Evolutionary conservation across 2,888 invertebrate genomes (phyloP).

Genomic region (Yponomeuta sedellus): DNA sequence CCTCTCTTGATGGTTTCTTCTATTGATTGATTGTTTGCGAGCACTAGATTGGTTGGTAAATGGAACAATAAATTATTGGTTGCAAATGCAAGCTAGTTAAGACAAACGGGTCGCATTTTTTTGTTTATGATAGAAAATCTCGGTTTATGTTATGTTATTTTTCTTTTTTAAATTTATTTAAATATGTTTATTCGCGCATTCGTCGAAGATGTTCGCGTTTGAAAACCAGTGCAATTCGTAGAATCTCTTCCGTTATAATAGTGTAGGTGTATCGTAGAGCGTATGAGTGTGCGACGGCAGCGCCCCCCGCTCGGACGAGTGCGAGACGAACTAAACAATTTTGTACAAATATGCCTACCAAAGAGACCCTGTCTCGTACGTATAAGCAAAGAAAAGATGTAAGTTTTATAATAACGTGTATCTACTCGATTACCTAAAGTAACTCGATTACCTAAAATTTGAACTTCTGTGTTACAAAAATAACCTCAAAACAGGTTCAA

Average conservation of each 20-base stretch:
- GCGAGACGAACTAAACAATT: conserved; percentile 64
- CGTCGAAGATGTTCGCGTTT: conserved; percentile 70
- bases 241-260: conserved; percentile 75
- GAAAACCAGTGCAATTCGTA: conserved; percentile 77
- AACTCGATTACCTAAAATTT: conserved; percentile 25
- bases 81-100: conserved; percentile 26
- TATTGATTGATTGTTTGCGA: background rate
- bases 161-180: conserved; percentile 63
- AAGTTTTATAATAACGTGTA: conserved; percentile 60
- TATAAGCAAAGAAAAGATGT: conserved; percentile 71
- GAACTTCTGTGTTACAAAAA: conserved; percentile 56
- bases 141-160: conserved; percentile 70
- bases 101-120: conserved; percentile 75
- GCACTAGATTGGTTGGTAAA: background rate
- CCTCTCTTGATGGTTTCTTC: conserved; percentile 46
- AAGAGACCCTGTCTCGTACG: conserved; percentile 78
- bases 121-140: conserved; percentile 47
- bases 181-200: conserved; percentile 68
- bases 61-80: conserved; percentile 34
- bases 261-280: conserved; percentile 71
- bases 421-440: conserved; percentile 9
- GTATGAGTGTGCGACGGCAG: conserved; percentile 48
- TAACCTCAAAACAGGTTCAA: conserved; percentile 35
- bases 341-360: conserved; percentile 78
- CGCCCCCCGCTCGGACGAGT: conserved; percentile 45